A percentile compares a stretch with the other conserved stretches of the same genome.
Evolutionary conservation across 2,888 invertebrate genomes (phyloP).

Genomic region (Listrodromus nycthemerus): DNA sequence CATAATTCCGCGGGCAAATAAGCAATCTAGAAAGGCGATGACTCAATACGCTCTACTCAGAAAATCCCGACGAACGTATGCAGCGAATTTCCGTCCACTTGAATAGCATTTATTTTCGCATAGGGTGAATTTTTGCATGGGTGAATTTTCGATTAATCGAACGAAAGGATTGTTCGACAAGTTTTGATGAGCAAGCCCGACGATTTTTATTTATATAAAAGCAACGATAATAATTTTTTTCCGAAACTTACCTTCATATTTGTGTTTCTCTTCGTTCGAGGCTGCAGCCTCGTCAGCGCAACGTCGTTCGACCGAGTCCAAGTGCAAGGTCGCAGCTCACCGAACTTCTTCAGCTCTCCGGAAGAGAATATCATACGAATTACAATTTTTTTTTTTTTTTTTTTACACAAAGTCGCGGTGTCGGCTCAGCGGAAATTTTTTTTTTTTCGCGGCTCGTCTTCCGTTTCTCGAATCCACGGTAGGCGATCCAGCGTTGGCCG

Average conservation of each 20-base stretch:
- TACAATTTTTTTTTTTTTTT: slow-evolving; percentile 11
- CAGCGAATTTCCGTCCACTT: too few relatives aligned
- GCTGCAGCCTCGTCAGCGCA: slow-evolving; percentile 7
- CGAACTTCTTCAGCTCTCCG: slow-evolving; percentile 7
- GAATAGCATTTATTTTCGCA: too few relatives aligned
- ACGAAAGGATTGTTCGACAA: too few relatives aligned
- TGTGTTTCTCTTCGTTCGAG: background rate
- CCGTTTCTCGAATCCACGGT: slow-evolving; percentile 32
- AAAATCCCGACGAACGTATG: too few relatives aligned
- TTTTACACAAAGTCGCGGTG: background rate
- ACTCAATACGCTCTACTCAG: too few relatives aligned
- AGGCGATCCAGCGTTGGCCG: slow-evolving; percentile 27
- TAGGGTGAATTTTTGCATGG: too few relatives aligned
- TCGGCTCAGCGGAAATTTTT: background rate
- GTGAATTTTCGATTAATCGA: too few relatives aligned
- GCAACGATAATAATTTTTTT: background rate
- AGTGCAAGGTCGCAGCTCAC: slow-evolving; percentile 27
- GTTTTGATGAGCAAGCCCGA: too few relatives aligned
- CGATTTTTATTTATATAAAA: too few relatives aligned
- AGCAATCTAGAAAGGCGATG: too few relatives aligned
- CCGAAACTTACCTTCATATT: background rate
- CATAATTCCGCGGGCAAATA: too few relatives aligned
- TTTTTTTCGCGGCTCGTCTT: slow-evolving; percentile 14
- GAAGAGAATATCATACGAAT: slow-evolving; percentile 12
- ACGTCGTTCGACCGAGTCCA: slow-evolving; percentile 19